Evolutionary conservation across 64 coral and sea anemone genomes (phyloP).

Genomic region (Orbicella faveolata): DNA sequence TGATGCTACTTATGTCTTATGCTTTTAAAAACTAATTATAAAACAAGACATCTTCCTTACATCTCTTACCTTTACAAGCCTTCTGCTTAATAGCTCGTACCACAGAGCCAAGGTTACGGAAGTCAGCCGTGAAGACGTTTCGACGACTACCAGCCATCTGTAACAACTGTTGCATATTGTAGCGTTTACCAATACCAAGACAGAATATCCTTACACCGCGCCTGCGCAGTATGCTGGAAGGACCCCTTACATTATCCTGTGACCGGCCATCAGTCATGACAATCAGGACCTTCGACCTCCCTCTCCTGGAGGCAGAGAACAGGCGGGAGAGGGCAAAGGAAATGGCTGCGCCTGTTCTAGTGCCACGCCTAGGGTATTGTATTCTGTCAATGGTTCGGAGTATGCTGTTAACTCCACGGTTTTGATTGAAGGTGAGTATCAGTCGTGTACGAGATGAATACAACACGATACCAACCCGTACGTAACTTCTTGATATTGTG

Average conservation of each 20-base stretch:
- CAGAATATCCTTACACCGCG: constrained; percentile 63
- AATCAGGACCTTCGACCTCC: constrained; percentile 40
- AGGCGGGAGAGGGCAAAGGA: neutral
- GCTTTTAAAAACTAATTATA: neutral
- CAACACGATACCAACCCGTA: constrained; percentile 48
- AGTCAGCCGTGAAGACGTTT: constrained; percentile 62
- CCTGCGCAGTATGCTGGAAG: constrained; percentile 13
- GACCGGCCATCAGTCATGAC: constrained; percentile 79
- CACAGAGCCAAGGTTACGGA: constrained; percentile 57
- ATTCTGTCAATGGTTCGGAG: constrained; percentile 51
- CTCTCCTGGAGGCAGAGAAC: constrained; percentile 19
- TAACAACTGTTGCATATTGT: constrained; percentile 47
- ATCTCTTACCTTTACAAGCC: constrained; percentile 44
- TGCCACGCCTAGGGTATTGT: constrained; percentile 68
- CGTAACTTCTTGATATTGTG: constrained; percentile 45
- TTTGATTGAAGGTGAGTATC: constrained; percentile 42
- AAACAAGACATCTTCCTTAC: no score
- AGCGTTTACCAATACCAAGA: constrained; percentile 63
- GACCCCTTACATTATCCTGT: constrained; percentile 51
- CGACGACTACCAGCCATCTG: constrained; percentile 59
- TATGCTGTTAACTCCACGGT: constrained; percentile 31
- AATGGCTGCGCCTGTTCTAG: constrained; percentile 60
- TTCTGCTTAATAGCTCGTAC: constrained; percentile 67
- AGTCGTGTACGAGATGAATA: constrained; percentile 45
- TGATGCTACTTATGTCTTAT: neutral